Percentiles rank a stretch among this genome's conserved stretches.
These are phyloP conservation scores for Ceryle rudis DNA, from an alignment of 2,797 vertebrate genomes.

Conservation along the genomic window DNA sequence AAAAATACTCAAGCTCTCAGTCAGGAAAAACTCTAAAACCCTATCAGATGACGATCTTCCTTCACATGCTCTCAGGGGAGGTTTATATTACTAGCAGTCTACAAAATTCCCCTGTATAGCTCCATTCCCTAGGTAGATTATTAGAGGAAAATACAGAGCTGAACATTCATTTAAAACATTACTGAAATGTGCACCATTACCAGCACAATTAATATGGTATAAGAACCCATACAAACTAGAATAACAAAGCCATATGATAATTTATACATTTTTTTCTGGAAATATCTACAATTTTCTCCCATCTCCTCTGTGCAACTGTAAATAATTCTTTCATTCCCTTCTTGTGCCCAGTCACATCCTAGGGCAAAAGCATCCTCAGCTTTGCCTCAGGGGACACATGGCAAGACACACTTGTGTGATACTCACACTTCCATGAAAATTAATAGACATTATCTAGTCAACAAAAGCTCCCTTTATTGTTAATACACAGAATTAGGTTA, in stretches of 20 bases:
- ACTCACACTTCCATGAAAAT: background rate
- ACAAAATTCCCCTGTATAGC: background rate
- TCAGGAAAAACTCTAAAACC: background rate
- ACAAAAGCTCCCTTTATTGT: fast-evolving
- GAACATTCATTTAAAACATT: background rate
- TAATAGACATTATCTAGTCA: background rate
- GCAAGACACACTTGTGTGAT: background rate
- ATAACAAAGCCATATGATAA: background rate
- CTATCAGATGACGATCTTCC: background rate
- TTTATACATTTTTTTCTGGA: background rate
- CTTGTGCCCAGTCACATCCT: background rate
- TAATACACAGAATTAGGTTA: background rate
- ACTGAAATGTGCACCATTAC: background rate
- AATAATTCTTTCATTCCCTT: background rate
- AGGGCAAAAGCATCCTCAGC: background rate
- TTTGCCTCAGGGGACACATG: background rate
- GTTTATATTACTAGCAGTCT: background rate
- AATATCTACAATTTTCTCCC: background rate
- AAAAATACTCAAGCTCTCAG: background rate
- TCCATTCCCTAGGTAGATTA: background rate
- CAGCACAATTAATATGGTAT: background rate
- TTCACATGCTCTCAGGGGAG: background rate
- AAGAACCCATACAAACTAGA: background rate
- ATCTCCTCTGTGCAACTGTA: background rate
- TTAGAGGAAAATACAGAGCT: background rate